A percentile compares a stretch with the other conserved stretches of the same genome.
Evolutionary conservation across 1,140 invertebrate genomes (phyloP).

Genomic region (Drosophila prosaltans): DNA sequence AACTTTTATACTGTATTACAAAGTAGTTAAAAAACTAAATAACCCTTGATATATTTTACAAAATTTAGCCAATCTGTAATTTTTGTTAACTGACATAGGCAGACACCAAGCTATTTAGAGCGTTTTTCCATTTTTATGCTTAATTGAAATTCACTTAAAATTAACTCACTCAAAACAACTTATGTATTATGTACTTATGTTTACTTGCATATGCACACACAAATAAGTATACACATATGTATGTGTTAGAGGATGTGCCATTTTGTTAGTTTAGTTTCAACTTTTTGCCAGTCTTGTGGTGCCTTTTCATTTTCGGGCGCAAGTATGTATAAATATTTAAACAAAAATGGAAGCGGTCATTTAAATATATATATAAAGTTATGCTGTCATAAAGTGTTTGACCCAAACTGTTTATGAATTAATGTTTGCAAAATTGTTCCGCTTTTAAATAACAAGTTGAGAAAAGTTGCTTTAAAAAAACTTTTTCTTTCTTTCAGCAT

Average conservation of each 20-base stretch:
- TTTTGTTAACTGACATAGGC: not conserved
- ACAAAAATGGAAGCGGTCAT: not conserved
- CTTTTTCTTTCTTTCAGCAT: not conserved
- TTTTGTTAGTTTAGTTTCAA: slow-evolving; percentile 3
- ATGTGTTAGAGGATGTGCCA: not conserved
- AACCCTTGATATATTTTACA: too few species aligned
- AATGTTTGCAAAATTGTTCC: not conserved
- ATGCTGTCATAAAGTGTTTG: not conserved
- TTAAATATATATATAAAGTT: not conserved
- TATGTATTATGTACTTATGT: slow-evolving; percentile 8
- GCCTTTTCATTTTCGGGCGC: not conserved
- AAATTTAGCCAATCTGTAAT: not conserved
- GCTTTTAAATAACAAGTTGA: not conserved
- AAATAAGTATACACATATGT: not conserved
- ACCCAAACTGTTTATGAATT: not conserved
- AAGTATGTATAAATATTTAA: not conserved
- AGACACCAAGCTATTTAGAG: slow-evolving; percentile 22
- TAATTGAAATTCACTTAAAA: slow-evolving; percentile 81
- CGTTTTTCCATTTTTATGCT: slow-evolving; percentile 71
- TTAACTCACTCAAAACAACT: slow-evolving; percentile 56
- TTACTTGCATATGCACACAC: not conserved
- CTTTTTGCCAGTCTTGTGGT: not conserved
- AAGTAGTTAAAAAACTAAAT: too few species aligned
- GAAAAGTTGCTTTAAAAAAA: not conserved
- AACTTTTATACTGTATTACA: too few species aligned